A percentile compares a stretch with the other conserved stretches of the same genome.
Evolutionary conservation across 1,140 invertebrate species (phyloP).

Genomic region (Diachasma alloeum): DNA sequence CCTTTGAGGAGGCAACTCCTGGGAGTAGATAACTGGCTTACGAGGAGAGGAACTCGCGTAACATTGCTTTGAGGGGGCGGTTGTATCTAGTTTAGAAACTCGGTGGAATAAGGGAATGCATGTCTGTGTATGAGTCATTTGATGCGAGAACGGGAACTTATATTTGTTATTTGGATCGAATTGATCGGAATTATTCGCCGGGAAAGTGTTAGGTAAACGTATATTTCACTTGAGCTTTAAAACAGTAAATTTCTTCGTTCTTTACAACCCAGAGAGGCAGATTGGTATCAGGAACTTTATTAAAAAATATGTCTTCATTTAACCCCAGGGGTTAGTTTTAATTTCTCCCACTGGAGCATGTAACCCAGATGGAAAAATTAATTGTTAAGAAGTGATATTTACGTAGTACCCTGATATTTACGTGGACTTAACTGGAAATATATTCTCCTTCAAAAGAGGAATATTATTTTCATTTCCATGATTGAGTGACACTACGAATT

Average conservation of each 20-base stretch:
- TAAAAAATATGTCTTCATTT: conserved; percentile 56
- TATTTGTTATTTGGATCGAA: too few species aligned
- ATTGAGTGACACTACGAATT: too few species aligned
- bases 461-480: too few species aligned
- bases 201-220: too few species aligned
- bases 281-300: conserved; percentile 45
- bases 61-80: background rate
- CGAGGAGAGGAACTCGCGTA: conserved; percentile 30
- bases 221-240: too few species aligned
- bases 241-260: background rate
- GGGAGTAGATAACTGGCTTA: conserved; percentile 56
- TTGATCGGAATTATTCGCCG: too few species aligned
- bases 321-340: conserved; percentile 35
- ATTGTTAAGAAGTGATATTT: too few species aligned
- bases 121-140: background rate
- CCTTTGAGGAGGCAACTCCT: conserved; percentile 52
- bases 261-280: background rate
- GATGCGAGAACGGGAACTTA: background rate
- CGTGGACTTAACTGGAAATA: too few species aligned
- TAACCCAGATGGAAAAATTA: conserved; percentile 25
- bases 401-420: too few species aligned
- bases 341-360: conserved; percentile 41
- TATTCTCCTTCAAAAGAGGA: too few species aligned
- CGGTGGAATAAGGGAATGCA: background rate
- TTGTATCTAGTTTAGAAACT: conserved; percentile 2